These are phyloP conservation scores for Dascyllus trimaculatus DNA, from an alignment of 2,113 vertebrate genomes.

Conservation along the genomic window DNA sequence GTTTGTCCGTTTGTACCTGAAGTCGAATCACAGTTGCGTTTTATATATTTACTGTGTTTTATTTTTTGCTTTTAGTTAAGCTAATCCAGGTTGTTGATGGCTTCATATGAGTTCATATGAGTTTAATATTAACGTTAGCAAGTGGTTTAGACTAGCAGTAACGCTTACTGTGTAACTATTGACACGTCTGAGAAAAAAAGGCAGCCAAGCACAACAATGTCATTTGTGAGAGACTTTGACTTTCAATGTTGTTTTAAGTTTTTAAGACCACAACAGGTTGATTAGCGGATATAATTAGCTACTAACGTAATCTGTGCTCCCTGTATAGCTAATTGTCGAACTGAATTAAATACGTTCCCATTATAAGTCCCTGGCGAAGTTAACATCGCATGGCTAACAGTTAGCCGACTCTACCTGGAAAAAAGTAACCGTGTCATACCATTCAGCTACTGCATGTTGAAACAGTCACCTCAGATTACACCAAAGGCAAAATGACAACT, in stretches of 20 bases:
- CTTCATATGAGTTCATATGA: background rate
- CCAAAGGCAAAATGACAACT: no score
- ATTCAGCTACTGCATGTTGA: no score
- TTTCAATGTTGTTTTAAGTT: background rate
- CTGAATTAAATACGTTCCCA: background rate
- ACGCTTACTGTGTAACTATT: background rate
- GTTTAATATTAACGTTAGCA: background rate
- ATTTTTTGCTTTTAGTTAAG: background rate
- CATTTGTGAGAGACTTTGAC: background rate
- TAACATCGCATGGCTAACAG: no score
- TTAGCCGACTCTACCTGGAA: no score
- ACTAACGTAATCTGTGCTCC: background rate
- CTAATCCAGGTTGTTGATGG: background rate
- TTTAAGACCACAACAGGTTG: conserved; percentile 39
- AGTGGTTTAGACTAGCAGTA: background rate
- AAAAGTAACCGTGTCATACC: no score
- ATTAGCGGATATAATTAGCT: conserved; percentile 14
- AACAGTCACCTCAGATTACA: no score
- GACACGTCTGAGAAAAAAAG: background rate
- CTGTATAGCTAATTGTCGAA: background rate
- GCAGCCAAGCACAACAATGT: background rate
- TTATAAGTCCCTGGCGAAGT: no score
- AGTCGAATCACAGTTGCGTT: background rate
- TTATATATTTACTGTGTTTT: background rate
- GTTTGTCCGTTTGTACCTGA: background rate